Conservation (phyloP, 2,888 invertebrate genomes). For the Molorchus minor region DNA sequence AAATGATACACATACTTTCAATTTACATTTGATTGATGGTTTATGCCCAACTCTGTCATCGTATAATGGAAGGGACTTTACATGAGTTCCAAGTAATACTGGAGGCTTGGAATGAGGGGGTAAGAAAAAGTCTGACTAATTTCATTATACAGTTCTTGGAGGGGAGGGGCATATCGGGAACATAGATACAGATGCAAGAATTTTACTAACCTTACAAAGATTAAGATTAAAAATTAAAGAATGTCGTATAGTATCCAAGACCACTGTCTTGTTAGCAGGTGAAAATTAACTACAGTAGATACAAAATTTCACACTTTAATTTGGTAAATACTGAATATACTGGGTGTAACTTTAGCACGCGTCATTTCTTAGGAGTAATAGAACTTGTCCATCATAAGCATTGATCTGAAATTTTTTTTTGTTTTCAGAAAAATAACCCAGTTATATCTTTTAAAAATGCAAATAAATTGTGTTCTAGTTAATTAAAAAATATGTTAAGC, state of each 20-base stretch:
- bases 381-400: no score
- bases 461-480: not conserved
- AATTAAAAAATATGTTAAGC: not conserved
- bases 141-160: constrained; percentile 19
- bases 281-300: not conserved
- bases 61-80: constrained; percentile 18
- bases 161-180: constrained; percentile 12
- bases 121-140: constrained; percentile 2
- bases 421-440: no score
- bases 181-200: constrained; percentile 16
- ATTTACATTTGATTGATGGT: not conserved
- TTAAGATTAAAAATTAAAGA: constrained; percentile 3
- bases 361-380: no score
- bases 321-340: no score
- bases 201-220: constrained; percentile 12
- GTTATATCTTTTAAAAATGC: no score
- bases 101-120: constrained; percentile 3
- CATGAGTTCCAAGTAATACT: constrained; percentile 19
- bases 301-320: no score
- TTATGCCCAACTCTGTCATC: not conserved
- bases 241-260: not conserved
- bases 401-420: no score
- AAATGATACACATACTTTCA: no score
- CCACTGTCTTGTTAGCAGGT: constrained; percentile 20
- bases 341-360: no score